Conservation (phyloP, 2,888 invertebrate species). For the Rhimphoctona megacephalus region DNA sequence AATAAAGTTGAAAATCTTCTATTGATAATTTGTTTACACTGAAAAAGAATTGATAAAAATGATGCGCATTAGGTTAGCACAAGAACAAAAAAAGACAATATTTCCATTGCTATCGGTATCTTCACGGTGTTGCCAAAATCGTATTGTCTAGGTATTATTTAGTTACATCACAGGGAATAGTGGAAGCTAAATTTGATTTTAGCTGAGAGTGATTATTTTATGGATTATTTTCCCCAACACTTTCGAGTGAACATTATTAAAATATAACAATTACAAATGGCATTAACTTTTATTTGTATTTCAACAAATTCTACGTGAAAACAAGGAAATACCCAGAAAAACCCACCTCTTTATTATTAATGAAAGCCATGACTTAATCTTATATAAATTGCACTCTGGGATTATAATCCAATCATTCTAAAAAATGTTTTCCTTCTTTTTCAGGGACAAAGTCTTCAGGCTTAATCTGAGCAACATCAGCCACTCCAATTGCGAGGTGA, state of each 20-base stretch:
- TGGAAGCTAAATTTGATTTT: no score
- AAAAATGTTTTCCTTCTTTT: slow-evolving; percentile 84
- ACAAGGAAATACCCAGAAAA: background rate
- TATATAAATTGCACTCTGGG: background rate
- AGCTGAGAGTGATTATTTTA: no score
- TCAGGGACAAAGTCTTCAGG: slow-evolving; percentile 93
- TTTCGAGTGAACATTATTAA: background rate
- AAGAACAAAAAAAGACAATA: no score
- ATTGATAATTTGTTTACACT: no score
- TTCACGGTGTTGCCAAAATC: no score
- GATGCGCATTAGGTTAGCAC: no score
- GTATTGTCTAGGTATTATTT: no score
- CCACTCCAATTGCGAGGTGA: slow-evolving; percentile 93
- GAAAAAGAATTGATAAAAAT: no score
- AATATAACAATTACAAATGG: background rate
- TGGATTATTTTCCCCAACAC: no score
- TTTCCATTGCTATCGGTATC: no score
- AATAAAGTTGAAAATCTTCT: no score
- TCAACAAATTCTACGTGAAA: background rate
- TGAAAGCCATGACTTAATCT: background rate
- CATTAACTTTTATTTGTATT: background rate
- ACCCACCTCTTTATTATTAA: background rate
- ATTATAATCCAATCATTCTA: slow-evolving; percentile 44
- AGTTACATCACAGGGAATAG: no score
- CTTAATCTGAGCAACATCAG: slow-evolving; percentile 95